phyloP scores from a whole-genome alignment of 1,140 invertebrate genomes.

The Araneus ventricosus region DNA sequence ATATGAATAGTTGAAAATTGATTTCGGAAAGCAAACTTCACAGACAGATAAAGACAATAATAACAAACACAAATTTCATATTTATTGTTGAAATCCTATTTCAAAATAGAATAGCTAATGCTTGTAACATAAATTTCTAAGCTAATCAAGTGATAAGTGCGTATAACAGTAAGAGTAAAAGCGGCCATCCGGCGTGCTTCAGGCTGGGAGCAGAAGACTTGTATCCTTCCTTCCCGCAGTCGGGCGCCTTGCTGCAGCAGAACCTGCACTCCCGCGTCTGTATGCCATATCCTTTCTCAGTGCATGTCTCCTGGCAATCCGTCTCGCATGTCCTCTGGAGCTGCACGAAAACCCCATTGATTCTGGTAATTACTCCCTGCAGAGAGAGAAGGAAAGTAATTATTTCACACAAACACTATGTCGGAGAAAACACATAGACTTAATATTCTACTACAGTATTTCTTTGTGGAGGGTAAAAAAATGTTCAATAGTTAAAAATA shows the following conservation, averaged over 20 bases:
- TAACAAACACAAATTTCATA: neutral
- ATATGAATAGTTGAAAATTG: too few relatives aligned
- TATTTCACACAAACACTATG: neutral
- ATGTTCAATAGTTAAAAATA: too few relatives aligned
- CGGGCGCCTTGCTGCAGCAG: constrained; percentile 43
- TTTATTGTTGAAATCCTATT: neutral
- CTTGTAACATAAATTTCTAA: neutral
- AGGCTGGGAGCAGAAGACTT: neutral
- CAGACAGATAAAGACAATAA: too few relatives aligned
- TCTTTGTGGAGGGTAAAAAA: too few relatives aligned
- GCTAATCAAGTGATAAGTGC: neutral
- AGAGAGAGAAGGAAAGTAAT: neutral
- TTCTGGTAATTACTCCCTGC: constrained; percentile 62
- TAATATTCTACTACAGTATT: too few relatives aligned
- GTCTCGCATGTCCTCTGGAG: constrained; percentile 62
- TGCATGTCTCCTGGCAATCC: constrained; percentile 51
- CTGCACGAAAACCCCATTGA: constrained; percentile 67
- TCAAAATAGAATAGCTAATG: neutral
- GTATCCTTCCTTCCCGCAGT: constrained; percentile 53
- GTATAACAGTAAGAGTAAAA: neutral
- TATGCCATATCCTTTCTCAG: constrained; percentile 66
- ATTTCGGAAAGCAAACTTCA: too few relatives aligned
- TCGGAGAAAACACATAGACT: neutral
- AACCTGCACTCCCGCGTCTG: constrained; percentile 47
- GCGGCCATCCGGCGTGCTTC: neutral